Evolutionary conservation across 2,113 vertebrate genomes (phyloP), one percentile per base, ranked within the genome.

Genomic region (Siniperca knerii): DNA sequence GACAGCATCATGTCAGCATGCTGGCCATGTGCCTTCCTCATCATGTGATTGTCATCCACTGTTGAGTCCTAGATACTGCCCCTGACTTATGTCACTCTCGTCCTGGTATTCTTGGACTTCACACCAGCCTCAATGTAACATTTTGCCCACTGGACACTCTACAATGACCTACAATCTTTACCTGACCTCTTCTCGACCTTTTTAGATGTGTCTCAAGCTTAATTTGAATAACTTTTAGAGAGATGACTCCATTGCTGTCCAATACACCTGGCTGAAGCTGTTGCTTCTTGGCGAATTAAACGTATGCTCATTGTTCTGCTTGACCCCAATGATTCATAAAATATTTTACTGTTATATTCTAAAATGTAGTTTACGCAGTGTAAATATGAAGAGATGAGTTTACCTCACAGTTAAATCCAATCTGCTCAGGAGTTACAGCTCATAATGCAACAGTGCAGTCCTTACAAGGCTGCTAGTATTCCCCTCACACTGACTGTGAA

Each of bases 31-130:
- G 40, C 66, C 42, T 10, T 15, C n/a, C 16, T 50, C 67, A 25
- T 77, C 77, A 77, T 81, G 86, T 77, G 73, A 73, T 44, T 8
- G 44, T 68, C 52, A 80, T n/a, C 25, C 20, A 33, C 71, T 20
- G 37, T 57, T 48, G 66, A 76, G 60, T 71, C 35, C 25, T 8
- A 33, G 0, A 33, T 29, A 1, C 62, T 71, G 57, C 16, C 72
- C n/a, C 33, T 11, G 0, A 29, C 57, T 64, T 35, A 20, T 77
- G 58, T 23, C 35, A 29, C 76, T 68, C 44, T 69, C 0, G 7
- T 35, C 35, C 1, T 25, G 23, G 25, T 13, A 10, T 44, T 50
- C 15, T 18, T 25, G n/a, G 5, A 57, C 5, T 3, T 57, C 52
- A 67, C 35, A 48, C 18, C n/a, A 68, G 37, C 25, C n/a, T 46